phyloP scores from a whole-genome alignment of 2,888 invertebrate species.

The Apodemia zela region DNA sequence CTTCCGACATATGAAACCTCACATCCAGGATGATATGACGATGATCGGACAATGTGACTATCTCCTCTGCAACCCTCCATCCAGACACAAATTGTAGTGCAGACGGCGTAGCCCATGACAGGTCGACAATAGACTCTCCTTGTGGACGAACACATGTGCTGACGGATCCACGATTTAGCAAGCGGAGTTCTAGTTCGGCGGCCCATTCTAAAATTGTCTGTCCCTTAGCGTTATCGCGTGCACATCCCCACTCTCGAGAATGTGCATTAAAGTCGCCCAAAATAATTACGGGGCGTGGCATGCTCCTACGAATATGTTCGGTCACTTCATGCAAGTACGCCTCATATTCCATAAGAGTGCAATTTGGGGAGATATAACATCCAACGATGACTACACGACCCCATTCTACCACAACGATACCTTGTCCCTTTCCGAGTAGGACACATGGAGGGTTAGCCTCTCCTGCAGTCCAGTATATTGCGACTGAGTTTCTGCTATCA shows the following conservation, averaged over 20 bases:
- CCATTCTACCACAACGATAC: conserved; percentile 11
- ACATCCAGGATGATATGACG: too few species aligned
- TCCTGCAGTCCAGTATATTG: conserved; percentile 2
- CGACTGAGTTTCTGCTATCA: background rate
- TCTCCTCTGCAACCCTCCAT: too few species aligned
- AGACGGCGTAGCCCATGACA: too few species aligned
- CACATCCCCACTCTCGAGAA: background rate
- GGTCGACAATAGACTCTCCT: too few species aligned
- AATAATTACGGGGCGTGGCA: background rate
- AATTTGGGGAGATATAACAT: conserved; percentile 13
- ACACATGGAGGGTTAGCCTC: background rate
- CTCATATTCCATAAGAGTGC: background rate
- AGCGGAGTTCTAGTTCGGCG: too few species aligned
- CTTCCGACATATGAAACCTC: too few species aligned
- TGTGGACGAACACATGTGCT: too few species aligned
- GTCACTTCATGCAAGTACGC: conserved; percentile 2
- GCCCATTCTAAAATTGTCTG: too few species aligned
- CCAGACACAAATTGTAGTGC: too few species aligned
- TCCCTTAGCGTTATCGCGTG: background rate
- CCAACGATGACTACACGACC: background rate
- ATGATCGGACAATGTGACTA: too few species aligned
- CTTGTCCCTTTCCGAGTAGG: background rate
- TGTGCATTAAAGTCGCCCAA: conserved; percentile 11
- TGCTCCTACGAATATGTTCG: background rate
- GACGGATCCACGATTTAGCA: too few species aligned